phyloP scores from a whole-genome alignment of 2,797 vertebrate species.

The Bryconaethiops microstoma region DNA sequence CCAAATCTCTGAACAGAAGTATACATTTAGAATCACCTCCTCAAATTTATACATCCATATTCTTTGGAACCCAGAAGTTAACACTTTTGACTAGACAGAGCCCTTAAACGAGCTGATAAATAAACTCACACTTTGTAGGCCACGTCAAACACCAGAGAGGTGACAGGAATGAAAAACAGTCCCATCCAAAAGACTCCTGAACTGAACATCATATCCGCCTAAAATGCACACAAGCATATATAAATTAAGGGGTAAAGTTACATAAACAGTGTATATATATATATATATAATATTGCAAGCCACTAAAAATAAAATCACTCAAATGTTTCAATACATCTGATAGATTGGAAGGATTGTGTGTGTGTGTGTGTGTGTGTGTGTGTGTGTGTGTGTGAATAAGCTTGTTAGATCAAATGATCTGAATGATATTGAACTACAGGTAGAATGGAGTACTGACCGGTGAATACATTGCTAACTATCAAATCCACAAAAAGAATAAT shows the following conservation, averaged over 20 bases:
- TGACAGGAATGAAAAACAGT: conserved; percentile 92
- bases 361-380: background rate
- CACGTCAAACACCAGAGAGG: conserved; percentile 91
- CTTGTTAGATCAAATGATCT: background rate
- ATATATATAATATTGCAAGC: background rate
- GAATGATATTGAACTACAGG: background rate
- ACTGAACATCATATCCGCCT: conserved; percentile 94
- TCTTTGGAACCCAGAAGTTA: background rate
- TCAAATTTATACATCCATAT: background rate
- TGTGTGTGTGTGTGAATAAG: background rate
- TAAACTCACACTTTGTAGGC: conserved; percentile 93
- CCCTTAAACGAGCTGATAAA: conserved; percentile 50
- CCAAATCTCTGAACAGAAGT: too few species aligned
- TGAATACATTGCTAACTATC: background rate
- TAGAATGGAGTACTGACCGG: background rate
- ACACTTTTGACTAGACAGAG: background rate
- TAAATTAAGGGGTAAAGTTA: background rate
- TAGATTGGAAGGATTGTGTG: background rate
- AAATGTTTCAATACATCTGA: background rate
- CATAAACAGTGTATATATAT: background rate
- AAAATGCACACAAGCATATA: conserved; percentile 37
- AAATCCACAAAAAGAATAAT: too few species aligned
- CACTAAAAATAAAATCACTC: background rate
- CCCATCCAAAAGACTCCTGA: conserved; percentile 97
- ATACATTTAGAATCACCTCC: too few species aligned